Percentiles rank a stretch among this genome's conserved stretches.
phyloP scores from a whole-genome alignment of 2,113 vertebrate species.

The Heterocephalus glaber region DNA sequence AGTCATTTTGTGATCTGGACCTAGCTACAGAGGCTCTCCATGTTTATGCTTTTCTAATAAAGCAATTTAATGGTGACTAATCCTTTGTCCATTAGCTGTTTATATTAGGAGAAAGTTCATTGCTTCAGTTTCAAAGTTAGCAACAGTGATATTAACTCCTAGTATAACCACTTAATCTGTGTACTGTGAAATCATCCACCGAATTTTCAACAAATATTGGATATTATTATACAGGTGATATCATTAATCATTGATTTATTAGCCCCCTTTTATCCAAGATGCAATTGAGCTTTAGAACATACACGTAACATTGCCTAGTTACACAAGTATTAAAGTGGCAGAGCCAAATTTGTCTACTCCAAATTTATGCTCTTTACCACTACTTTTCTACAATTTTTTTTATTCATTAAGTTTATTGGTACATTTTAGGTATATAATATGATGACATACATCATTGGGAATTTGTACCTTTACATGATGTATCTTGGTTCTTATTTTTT shows the following conservation, averaged over 20 bases:
- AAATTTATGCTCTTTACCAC: neutral
- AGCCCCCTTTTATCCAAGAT: neutral
- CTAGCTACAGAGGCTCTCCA: neutral
- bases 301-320: slow-evolving; percentile 4
- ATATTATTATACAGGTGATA: neutral
- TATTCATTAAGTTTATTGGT: too few species aligned
- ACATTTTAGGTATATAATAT: too few species aligned
- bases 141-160: neutral
- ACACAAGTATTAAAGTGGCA: neutral
- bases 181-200: neutral
- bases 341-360: neutral
- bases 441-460: too few species aligned
- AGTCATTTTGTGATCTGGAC: neutral
- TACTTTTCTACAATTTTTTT: neutral
- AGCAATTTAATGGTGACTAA: neutral
- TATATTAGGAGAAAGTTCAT: slow-evolving; percentile 5
- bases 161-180: neutral
- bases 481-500: too few species aligned
- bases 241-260: slow-evolving; percentile 21
- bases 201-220: slow-evolving; percentile 11
- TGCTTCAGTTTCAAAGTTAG: slow-evolving; percentile 22
- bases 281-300: neutral
- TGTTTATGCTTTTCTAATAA: slow-evolving; percentile 54
- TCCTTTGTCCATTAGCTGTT: slow-evolving; percentile 14
- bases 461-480: too few species aligned